phyloP scores from a whole-genome alignment of 2,113 vertebrate genomes.

The Corythornis cristatus region DNA sequence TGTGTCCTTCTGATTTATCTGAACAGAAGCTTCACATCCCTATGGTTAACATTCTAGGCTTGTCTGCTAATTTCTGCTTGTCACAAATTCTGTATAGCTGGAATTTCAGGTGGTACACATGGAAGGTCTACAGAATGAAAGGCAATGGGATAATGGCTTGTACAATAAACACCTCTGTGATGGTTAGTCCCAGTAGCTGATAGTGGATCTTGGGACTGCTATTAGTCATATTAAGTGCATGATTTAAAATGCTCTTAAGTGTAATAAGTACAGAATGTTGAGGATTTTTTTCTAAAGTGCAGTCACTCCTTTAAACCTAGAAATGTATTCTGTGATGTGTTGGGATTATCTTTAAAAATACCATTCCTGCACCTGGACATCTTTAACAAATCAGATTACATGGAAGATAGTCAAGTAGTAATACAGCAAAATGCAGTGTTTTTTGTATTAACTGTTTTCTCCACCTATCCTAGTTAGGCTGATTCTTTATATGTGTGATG shows the following conservation, averaged over 20 bases:
- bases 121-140: neutral
- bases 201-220: neutral
- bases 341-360: neutral
- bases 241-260: neutral
- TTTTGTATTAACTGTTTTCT: neutral
- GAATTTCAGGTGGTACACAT: neutral
- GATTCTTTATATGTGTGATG: neutral
- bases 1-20: neutral
- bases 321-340: neutral
- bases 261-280: neutral
- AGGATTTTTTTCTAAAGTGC: neutral
- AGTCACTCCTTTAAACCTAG: neutral
- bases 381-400: neutral
- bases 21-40: neutral
- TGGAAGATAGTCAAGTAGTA: neutral
- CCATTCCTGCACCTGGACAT: neutral
- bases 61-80: neutral
- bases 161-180: neutral
- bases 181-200: neutral
- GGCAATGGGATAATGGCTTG: neutral
- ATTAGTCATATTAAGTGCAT: neutral
- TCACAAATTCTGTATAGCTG: neutral
- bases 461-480: neutral
- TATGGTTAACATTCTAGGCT: neutral
- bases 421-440: neutral